Base-by-base conservation (phyloP, 2,113 vertebrate species). In the Sciurus niger region DNA sequence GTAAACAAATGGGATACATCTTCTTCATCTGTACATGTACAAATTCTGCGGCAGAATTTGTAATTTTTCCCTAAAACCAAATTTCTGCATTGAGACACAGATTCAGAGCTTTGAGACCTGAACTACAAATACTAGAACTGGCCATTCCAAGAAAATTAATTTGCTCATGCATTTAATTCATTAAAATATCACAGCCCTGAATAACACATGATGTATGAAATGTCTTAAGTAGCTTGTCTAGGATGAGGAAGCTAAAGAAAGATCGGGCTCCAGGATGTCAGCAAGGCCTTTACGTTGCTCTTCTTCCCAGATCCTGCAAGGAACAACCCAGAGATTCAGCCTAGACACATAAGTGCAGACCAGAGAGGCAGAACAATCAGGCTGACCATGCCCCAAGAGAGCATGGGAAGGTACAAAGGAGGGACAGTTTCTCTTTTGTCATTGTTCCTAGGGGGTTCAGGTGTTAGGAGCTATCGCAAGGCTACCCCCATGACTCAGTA, bases 261-360 rank as follows among this genome's bases (percentile, higher is more conserved):
- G 4, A 2, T 0, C 9, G 7, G 14, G 16, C 5, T 65, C 46
- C 0, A 0, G 34, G 67, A 70, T 0, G 1, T 8, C 4, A 53
- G 20, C 10, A 25, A 68, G 5, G 34, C 1, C 79, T 9, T 8
- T 70, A 2, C 0, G 0, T 1, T 0, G 8, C 37, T 4, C 0
- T 5, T 82, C 37, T 79, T n/a, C 80, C 22, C 8, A 53, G 6
- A 6, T 20, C 4, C n/a, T 0, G 37, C 0, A 63, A 28, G 0
- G 6, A 55, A 18, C 4, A n/a, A 28, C n/a, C 30, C 37, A 63
- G 4, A 90, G 22, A 22, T 28, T 5, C 5, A 74, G 3, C 30
- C 8, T 2, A 11, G 9, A 84, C 37, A 28, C 2, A 40, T 3
- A 46, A 9, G 3, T 30, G n/a, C 40, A 43, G 34, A 6, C 0